Evolutionary conservation across 2,888 invertebrate genomes (phyloP), one percentile per base, ranked within the genome.

Genomic region (Eupeodes luniger): DNA sequence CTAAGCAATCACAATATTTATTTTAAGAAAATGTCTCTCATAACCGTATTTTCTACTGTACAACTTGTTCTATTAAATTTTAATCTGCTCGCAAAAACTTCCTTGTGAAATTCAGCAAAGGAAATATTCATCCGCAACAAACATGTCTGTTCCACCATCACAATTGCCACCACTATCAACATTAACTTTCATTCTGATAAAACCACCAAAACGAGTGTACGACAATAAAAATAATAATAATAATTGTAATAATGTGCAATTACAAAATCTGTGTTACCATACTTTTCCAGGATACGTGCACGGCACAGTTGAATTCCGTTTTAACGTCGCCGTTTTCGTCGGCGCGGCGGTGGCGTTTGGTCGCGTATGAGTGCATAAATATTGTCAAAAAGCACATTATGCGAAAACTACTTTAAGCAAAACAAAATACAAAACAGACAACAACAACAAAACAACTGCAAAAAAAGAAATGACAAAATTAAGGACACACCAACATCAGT

Each of bases 191-290:
- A 34, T 40, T 55, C 9, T 6, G 67, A 69, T 74, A 61, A 19
- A 36, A 44, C 47, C 53, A 64, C 40, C 72, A 70, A 7, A 70
- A 7, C 40, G 27, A 27, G 27, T 9, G 51, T 36, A 76, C 76
- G 70, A 81, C 81, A 85, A 77, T 85, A 77, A 81, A 81, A 85
- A 81, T 85, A 85, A 40, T 40, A 36, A 84, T 84, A 82, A 82
- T 82, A 84, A 72, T 72, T 72, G 72, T 72, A 72, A 81, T 81
- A 84, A 76, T 85, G 85, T 85, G 85, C 81, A 85, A 85, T 84
- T 84, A 84, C 81, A 81, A 76, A 85, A 70, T 59, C 76, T 51
- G 70, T 76, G 76, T 77, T 76, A 81, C 85, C 80, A 59, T 40
- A 40, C 82, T 72, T 72, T 19, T 69, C 78, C 78, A 79, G 78